A percentile compares a stretch with the other conserved stretches of the same genome.
These are phyloP conservation scores for Ligdia adustata DNA, from an alignment of 2,888 invertebrate genomes.

Conservation along the genomic window DNA sequence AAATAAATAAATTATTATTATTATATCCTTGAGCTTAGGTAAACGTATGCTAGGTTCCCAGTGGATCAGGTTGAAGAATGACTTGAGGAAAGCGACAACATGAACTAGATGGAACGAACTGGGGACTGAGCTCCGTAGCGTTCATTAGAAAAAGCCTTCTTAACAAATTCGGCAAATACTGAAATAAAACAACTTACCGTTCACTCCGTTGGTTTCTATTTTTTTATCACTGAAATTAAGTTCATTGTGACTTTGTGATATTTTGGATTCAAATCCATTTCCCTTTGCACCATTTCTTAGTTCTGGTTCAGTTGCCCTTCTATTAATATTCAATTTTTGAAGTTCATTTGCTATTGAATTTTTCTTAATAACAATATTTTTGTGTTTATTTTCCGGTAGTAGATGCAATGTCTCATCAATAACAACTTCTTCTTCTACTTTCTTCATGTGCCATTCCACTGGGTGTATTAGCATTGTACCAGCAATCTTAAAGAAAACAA, in stretches of 20 bases:
- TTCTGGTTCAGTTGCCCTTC: conserved; percentile 41
- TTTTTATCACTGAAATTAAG: conserved; percentile 43
- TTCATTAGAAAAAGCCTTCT: too few species aligned
- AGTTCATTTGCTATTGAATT: conserved; percentile 51
- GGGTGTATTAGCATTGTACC: conserved; percentile 85
- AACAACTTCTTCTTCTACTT: conserved; percentile 63
- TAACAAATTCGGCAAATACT: too few species aligned
- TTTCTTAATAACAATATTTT: conserved; percentile 55
- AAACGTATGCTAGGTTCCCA: too few species aligned
- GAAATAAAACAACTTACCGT: too few species aligned
- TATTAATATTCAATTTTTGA: conserved; percentile 32
- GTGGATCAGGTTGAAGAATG: too few species aligned
- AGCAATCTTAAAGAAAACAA: conserved; percentile 67
- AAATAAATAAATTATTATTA: conserved; percentile 1
- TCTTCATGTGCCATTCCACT: conserved; percentile 81
- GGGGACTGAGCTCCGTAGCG: too few species aligned
- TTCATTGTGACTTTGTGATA: conserved; percentile 55
- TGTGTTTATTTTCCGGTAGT: conserved; percentile 56
- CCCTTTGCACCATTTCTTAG: conserved; percentile 39
- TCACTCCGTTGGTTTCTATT: conserved; percentile 46
- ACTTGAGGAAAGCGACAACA: too few species aligned
- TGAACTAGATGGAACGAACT: too few species aligned
- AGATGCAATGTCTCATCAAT: conserved; percentile 67
- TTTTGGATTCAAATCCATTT: conserved; percentile 35
- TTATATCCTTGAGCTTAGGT: too few species aligned